Evolutionary conservation across 30 jellyfish, hydroid and myxozoan species (phyloP), one percentile per base, ranked within the genome.

Genomic region (Chironex yamaguchii): DNA sequence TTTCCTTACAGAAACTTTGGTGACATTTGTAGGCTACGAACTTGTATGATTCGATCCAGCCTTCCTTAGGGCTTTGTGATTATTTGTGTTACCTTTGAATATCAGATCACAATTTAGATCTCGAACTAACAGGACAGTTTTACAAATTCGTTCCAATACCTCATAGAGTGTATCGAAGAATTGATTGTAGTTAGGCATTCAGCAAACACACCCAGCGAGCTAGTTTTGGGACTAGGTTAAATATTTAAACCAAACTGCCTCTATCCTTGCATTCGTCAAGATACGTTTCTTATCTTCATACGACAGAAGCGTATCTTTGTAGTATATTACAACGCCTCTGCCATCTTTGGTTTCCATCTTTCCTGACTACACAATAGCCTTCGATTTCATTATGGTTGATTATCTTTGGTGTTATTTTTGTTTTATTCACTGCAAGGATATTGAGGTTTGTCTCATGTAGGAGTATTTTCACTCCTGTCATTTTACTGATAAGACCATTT

Each of bases 41-140:
- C n/a, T n/a, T n/a, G n/a, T n/a, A n/a, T n/a, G n/a, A n/a, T n/a
- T n/a, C n/a, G n/a, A n/a, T n/a, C n/a, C n/a, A n/a, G n/a, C n/a
- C n/a, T 24, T 63, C 4, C 77, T 51, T 2, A 63, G 53, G 53
- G 4, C 4, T 2, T 4, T 12, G 2, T 63, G 23, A n/a, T 63
- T 51, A 1, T 4, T 21, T 63, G 77, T 14, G 28, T 63, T 63
- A 2, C 20, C 50, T 63, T 63, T 63, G 77, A 63, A 63, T 14
- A 14, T 4, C 53, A 63, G 4, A 24, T 63, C 77, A 2, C 23
- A 63, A 63, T 63, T 63, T 63, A 63, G 50, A 24, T 63, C 77
- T 14, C 77, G 51, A 6, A 63, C 20, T 1, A 63, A 2, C 50
- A 63, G 13, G 6, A 63, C 20, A 23, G 28, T 63, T n/a, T 63